Evolutionary conservation across 1,140 invertebrate genomes (phyloP).

Genomic region (Aphelinus certus): DNA sequence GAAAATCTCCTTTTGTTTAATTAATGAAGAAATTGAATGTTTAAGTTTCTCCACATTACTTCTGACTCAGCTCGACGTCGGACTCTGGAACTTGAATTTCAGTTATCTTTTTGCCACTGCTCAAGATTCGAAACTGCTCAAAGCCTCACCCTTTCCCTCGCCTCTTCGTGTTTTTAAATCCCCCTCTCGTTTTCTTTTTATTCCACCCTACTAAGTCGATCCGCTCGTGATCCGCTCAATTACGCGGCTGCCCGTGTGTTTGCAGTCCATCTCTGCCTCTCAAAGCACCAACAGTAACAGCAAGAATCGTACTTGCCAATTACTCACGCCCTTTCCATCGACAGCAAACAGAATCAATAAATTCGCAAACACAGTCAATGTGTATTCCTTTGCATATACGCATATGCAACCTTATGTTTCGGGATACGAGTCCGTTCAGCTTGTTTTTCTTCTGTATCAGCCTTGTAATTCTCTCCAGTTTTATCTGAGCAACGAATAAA

Average conservation of each 20-base stretch:
- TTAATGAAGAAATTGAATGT: no score
- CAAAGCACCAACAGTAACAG: neutral
- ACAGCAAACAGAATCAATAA: constrained; percentile 32
- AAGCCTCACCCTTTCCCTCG: constrained; percentile 37
- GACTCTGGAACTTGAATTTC: no score
- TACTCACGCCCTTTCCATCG: constrained; percentile 22
- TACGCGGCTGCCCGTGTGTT: constrained; percentile 16
- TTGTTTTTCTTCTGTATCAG: neutral
- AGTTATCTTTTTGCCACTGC: neutral
- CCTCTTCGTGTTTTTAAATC: constrained; percentile 42
- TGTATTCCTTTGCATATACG: neutral
- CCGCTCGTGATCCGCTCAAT: constrained; percentile 27
- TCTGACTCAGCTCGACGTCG: no score
- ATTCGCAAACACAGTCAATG: constrained; percentile 21
- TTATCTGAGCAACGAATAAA: no score
- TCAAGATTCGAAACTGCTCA: neutral
- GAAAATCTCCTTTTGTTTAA: no score
- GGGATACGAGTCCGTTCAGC: neutral
- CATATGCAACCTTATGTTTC: neutral
- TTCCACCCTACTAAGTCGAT: constrained; percentile 18
- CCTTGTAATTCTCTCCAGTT: no score
- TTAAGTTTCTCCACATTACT: no score
- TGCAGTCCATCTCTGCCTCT: constrained; percentile 22
- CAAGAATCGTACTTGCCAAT: constrained; percentile 25
- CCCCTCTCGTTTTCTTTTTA: constrained; percentile 31